Conservation (phyloP, 2,888 invertebrate genomes). For the Volucella zonaria region DNA sequence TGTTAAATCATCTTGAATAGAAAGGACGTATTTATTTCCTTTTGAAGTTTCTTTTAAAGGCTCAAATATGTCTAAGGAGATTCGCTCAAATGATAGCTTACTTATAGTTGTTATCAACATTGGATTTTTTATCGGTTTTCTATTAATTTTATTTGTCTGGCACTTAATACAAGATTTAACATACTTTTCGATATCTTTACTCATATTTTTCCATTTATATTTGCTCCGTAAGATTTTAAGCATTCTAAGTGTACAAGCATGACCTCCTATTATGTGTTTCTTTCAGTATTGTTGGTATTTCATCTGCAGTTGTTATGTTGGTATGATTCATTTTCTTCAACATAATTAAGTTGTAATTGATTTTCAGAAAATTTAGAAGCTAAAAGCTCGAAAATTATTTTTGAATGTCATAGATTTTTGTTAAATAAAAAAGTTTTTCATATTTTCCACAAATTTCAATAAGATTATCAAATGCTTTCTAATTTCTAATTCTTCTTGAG, state of each 20-base stretch:
- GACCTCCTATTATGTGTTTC: slow-evolving; percentile 39
- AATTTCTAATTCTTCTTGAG: slow-evolving; percentile 1
- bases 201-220: slow-evolving; percentile 78
- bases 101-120: too few species aligned
- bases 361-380: background rate
- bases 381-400: background rate
- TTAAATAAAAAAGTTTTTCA: background rate
- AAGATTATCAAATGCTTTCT: background rate
- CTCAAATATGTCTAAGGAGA: slow-evolving; percentile 77
- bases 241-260: slow-evolving; percentile 13
- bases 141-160: slow-evolving; percentile 57
- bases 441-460: background rate
- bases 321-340: slow-evolving; percentile 29
- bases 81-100: too few species aligned
- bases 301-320: slow-evolving; percentile 10
- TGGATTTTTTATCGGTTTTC: too few species aligned
- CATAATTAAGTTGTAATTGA: background rate
- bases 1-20: slow-evolving; percentile 75
- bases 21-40: slow-evolving; percentile 76
- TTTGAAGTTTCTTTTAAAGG: slow-evolving; percentile 75
- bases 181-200: slow-evolving; percentile 76
- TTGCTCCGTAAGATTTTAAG: slow-evolving; percentile 42
- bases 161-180: slow-evolving; percentile 77
- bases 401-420: too few species aligned
- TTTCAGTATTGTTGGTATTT: slow-evolving; percentile 34